These are phyloP conservation scores for Cyprinus carpio DNA, from an alignment of 2,113 vertebrate genomes.

Conservation along the genomic window DNA sequence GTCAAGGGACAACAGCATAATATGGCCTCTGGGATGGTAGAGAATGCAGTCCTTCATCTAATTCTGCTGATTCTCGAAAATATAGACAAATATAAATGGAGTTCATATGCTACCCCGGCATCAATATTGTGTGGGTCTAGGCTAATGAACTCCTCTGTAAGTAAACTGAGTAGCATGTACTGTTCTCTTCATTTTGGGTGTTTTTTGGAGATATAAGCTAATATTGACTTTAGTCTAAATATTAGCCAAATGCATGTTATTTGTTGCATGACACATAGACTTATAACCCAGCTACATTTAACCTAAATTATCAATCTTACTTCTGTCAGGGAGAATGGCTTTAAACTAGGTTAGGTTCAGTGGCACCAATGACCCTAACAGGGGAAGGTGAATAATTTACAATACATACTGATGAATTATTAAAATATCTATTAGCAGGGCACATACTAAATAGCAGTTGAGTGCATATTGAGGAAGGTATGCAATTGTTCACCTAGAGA, in stretches of 20 bases:
- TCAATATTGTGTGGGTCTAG: conserved; percentile 24
- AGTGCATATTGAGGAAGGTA: conserved; percentile 8
- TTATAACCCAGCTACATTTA: conserved; percentile 2
- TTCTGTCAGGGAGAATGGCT: conserved; percentile 9
- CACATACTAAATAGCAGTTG: conserved; percentile 50
- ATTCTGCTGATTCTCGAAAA: conserved; percentile 61
- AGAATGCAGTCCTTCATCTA: conserved; percentile 75
- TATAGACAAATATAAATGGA: conserved; percentile 67
- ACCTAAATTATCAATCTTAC: neutral
- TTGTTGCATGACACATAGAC: neutral
- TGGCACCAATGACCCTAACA: conserved; percentile 40
- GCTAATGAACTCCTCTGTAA: conserved; percentile 52
- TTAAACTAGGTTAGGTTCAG: conserved; percentile 41
- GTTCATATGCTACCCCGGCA: conserved; percentile 29
- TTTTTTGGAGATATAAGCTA: neutral
- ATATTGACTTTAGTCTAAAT: conserved; percentile 7
- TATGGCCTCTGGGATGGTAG: conserved; percentile 73
- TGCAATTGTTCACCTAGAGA: conserved; percentile 23
- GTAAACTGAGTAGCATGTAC: conserved; percentile 36
- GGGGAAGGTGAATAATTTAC: conserved; percentile 51
- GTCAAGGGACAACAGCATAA: conserved; percentile 73
- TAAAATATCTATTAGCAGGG: conserved; percentile 50
- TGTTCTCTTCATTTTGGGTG: conserved; percentile 2
- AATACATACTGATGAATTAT: conserved; percentile 50
- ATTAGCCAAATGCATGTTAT: neutral